Evolutionary conservation across 2,888 invertebrate genomes (phyloP), one percentile per base, ranked within the genome.

Genomic region (Colostygia pectinataria): DNA sequence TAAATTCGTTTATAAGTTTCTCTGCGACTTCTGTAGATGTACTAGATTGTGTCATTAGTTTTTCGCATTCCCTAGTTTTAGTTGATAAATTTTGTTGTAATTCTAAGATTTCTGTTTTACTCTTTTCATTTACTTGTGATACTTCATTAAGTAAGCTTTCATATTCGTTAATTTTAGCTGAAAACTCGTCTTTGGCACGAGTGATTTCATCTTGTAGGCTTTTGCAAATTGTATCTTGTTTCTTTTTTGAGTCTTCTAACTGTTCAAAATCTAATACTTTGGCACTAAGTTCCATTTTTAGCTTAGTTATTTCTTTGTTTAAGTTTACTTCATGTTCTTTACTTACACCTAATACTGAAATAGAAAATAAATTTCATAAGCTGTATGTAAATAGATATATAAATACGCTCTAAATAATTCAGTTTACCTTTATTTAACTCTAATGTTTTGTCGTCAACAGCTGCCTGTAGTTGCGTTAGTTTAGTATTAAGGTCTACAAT

Each of bases 241-340:
- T 90, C 55, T 72, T 83, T 58, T 85, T 83, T 2, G 66, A 65
- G 55, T 91, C 91, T 68, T 82, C 80, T 46, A 82, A 61, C 58
- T 85, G 86, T 76, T 92, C 92, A 54, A 91, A 68, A 67, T 92
- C 92, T 68, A 87, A 77, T 51, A 86, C 74, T 84, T 90, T 92
- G 51, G 88, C 85, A 72, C 91, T 92, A 12, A 91, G 77, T 76
- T 91, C 91, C 88, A 87, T 89, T 78, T 86, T 90, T 15, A 91
- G 68, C 71, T 91, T 90, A 13, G 90, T 91, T 14, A 91, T 77
- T 73, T 91, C 90, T 69, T 91, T 91, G 56, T 88, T 90, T 10
- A 87, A 72, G 52, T 80, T 85, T 6, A 91, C 78, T 76, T 90
- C 91, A 38, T 87, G 86, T 74, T 91, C 91, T 66, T 90, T 91